These are phyloP conservation scores for Xenopus tropicalis DNA, from an alignment of 2,113 vertebrate genomes.

Conservation along the genomic window DNA sequence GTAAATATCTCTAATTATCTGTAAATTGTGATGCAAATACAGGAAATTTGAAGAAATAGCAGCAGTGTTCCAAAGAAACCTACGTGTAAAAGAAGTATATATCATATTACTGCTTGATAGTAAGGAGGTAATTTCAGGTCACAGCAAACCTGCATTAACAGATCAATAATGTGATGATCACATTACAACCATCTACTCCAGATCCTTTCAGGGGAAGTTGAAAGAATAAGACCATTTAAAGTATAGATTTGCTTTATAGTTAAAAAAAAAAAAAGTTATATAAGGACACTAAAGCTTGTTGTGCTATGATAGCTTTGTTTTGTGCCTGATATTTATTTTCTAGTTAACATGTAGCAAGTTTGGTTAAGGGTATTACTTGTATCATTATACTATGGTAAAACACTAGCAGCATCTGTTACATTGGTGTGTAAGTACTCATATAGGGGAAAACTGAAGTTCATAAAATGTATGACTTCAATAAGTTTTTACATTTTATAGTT, in stretches of 20 bases:
- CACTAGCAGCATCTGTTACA: too few relatives aligned
- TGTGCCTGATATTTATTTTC: too few relatives aligned
- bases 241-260: constrained; percentile 25
- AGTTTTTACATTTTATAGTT: too few relatives aligned
- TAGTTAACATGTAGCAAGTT: too few relatives aligned
- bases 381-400: too few relatives aligned
- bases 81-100: background rate
- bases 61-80: constrained; percentile 29
- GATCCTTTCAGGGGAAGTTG: constrained; percentile 33
- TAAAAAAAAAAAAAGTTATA: background rate
- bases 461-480: too few relatives aligned
- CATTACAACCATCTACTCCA: constrained; percentile 28
- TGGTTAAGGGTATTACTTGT: too few relatives aligned
- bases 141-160: constrained; percentile 30
- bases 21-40: background rate
- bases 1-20: background rate
- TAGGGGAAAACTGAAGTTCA: too few relatives aligned
- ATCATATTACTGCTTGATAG: constrained; percentile 29
- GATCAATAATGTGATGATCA: constrained; percentile 41
- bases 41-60: background rate
- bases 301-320: background rate
- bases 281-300: constrained; percentile 5
- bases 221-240: constrained; percentile 32
- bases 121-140: constrained; percentile 31
- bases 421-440: too few relatives aligned